Evolutionary conservation across 2,888 invertebrate species (phyloP), one percentile per base, ranked within the genome.

Genomic region (Synergus japonicus): DNA sequence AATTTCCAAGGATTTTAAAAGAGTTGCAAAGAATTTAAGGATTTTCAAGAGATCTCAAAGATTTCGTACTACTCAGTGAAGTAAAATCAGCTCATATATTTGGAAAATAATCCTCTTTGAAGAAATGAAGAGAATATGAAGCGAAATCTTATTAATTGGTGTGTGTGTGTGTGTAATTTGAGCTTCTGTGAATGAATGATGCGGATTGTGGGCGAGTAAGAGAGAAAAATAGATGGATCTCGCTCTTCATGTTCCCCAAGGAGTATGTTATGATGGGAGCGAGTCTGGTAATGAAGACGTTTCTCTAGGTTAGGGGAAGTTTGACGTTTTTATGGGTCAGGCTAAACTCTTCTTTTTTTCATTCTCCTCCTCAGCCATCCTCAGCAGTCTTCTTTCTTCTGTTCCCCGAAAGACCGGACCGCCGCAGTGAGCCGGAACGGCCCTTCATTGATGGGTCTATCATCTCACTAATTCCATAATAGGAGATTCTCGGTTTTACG

Each of bases 251-350:
- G 66, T 81, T 79, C 66, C 77, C 76, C 41, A 63, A 64, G 65
- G 82, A 81, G 81, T 80, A 82, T 83, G 79, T 63, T 81, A 82
- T 81, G 81, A 82, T 80, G 82, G 81, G 82, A 82, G 82, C 80
- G 76, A 77, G 83, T 85, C 87, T 87, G 86, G 89, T 91, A 91
- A 91, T 91, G 91, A 91, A 91, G 91, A 91, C 89, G 91, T 91
- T 91, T 91, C 91, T 91, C 91, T 91, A 91, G 90, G 91, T 91
- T 91, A 91, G 90, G 91, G 91, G 91, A 91, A 90, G 91, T 91
- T 91, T 91, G 91, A 91, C 91, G 91, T 91, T 91, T 91, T 91
- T 91, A 91, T 91, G 91, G 90, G 88, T 91, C 90, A 89, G 90
- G 87, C 87, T 89, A 86, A 86, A 81, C 87, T 88, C 84, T 85